phyloP scores from a whole-genome alignment of 2,888 invertebrate species.

The Cotesia congregata region DNA sequence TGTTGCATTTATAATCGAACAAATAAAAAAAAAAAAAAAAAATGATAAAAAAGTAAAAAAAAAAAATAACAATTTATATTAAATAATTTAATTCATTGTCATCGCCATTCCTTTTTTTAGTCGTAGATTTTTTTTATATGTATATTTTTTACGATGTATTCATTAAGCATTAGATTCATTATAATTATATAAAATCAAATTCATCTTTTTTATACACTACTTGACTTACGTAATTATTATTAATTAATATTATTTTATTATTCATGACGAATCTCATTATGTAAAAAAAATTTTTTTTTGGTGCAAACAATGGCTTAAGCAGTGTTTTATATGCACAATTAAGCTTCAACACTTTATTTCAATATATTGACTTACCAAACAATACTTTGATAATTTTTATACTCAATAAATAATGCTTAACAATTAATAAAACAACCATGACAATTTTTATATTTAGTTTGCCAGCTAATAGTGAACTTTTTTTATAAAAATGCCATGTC shows the following conservation, averaged over 20 bases:
- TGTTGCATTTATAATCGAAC: slow-evolving; percentile 34
- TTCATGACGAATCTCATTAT: slow-evolving; percentile 9
- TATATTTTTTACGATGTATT: slow-evolving; percentile 39
- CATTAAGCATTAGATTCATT: slow-evolving; percentile 17
- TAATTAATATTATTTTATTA: background rate
- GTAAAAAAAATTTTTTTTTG: slow-evolving; percentile 14
- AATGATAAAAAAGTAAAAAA: slow-evolving; percentile 39
- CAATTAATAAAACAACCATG: background rate
- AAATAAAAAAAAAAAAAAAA: slow-evolving; percentile 48
- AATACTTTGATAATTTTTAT: slow-evolving; percentile 18
- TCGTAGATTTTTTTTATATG: slow-evolving; percentile 42
- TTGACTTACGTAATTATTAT: slow-evolving; percentile 17
- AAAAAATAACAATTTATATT: slow-evolving; percentile 39
- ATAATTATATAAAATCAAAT: slow-evolving; percentile 14
- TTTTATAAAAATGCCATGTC: slow-evolving; percentile 12
- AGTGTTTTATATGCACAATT: slow-evolving; percentile 5
- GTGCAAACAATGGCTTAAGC: background rate
- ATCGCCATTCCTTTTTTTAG: slow-evolving; percentile 38
- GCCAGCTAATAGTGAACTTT: background rate
- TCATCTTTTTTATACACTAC: slow-evolving; percentile 13
- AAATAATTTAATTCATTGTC: slow-evolving; percentile 21
- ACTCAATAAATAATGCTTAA: background rate
- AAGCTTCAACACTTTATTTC: slow-evolving; percentile 1
- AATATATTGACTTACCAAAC: slow-evolving; percentile 8
- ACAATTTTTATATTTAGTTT: background rate